phyloP scores from a whole-genome alignment of 1,140 invertebrate genomes.

The Wasmannia auropunctata region DNA sequence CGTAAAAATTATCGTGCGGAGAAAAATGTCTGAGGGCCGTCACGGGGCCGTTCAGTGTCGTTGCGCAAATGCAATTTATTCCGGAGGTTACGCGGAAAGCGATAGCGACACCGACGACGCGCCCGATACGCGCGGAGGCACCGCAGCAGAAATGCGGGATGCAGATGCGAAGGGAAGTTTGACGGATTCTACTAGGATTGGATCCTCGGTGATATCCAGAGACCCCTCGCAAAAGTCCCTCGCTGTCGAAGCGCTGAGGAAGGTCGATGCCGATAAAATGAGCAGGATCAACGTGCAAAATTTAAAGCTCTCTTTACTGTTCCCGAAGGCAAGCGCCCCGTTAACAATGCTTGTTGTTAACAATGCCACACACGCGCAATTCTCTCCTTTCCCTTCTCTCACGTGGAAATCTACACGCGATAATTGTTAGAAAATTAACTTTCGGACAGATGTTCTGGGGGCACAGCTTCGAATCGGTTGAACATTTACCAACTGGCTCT shows the following conservation, averaged over 20 bases:
- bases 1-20: not conserved
- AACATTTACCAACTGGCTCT: conserved; percentile 15
- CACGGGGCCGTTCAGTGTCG: not conserved
- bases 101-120: conserved; percentile 12
- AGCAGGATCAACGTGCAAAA: conserved; percentile 32
- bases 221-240: not conserved
- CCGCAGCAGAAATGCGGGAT: not conserved
- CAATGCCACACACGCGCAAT: not conserved
- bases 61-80: conserved; percentile 8
- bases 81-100: not conserved
- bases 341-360: too few relatives aligned
- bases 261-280: not conserved
- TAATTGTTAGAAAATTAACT: conserved; percentile 6
- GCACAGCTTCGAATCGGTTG: not conserved
- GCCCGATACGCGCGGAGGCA: not conserved
- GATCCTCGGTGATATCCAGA: not conserved
- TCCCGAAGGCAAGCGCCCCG: conserved; percentile 61
- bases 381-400: not conserved
- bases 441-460: conserved; percentile 25
- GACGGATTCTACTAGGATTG: not conserved
- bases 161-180: not conserved
- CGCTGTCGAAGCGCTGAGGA: not conserved
- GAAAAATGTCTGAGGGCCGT: conserved; percentile 28
- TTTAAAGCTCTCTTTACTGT: conserved; percentile 29
- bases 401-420: not conserved